A percentile compares a stretch with the other conserved stretches of the same genome.
phyloP scores from a whole-genome alignment of 2,888 invertebrate species.

The Ptychoptera albimana region DNA sequence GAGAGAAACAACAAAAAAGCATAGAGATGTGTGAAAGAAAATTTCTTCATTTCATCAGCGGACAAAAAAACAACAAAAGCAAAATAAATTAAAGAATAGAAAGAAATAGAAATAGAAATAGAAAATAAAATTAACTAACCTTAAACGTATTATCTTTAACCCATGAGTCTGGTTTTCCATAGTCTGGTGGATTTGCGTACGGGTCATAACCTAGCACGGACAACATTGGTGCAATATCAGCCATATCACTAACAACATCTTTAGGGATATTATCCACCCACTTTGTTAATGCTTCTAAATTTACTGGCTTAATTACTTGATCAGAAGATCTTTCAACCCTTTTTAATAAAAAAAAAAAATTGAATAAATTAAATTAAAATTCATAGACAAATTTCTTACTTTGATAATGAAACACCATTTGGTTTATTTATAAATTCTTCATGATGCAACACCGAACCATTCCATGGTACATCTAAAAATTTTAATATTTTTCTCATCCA shows the following conservation, averaged over 20 bases:
- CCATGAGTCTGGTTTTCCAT: conserved; percentile 67
- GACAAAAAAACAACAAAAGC: conserved; percentile 1
- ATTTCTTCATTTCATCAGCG: too few species aligned
- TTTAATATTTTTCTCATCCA: conserved; percentile 77
- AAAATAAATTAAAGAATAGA: conserved; percentile 6
- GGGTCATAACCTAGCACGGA: conserved; percentile 89
- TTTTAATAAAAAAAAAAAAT: conserved; percentile 19
- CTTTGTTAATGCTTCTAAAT: conserved; percentile 85
- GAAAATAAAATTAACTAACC: conserved; percentile 18
- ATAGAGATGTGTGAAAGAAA: too few species aligned
- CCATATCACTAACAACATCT: conserved; percentile 87
- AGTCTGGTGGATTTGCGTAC: conserved; percentile 87
- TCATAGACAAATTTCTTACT: conserved; percentile 40
- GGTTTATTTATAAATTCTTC: conserved; percentile 93
- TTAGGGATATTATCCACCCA: conserved; percentile 82
- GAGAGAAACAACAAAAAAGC: too few species aligned
- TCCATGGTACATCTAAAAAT: conserved; percentile 89
- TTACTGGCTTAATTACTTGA: conserved; percentile 97
- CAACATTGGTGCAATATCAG: conserved; percentile 88
- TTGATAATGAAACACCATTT: conserved; percentile 86
- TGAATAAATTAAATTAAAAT: background rate
- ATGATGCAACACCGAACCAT: conserved; percentile 91
- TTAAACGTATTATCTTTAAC: conserved; percentile 49
- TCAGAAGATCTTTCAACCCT: conserved; percentile 96
- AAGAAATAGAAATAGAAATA: conserved; percentile 8